Evolutionary conservation across 2,888 invertebrate genomes (phyloP).

Genomic region (Philaethria dido): DNA sequence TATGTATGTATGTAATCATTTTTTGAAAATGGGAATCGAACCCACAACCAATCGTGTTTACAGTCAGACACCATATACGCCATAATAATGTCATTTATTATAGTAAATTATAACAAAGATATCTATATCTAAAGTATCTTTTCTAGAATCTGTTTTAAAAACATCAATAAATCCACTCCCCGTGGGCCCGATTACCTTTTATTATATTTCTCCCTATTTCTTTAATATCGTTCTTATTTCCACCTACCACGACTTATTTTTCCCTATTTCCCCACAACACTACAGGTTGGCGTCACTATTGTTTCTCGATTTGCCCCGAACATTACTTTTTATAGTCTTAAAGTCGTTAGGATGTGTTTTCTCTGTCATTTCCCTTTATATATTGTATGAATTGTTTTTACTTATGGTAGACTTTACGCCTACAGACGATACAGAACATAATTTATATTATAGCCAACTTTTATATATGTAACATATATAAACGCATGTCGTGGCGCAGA

Average conservation of each 20-base stretch:
- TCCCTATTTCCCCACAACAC: slow-evolving; percentile 25
- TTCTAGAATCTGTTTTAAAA: slow-evolving; percentile 47
- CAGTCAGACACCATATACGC: no score
- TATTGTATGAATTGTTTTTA: slow-evolving; percentile 57
- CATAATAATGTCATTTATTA: slow-evolving; percentile 17
- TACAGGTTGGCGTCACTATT: slow-evolving; percentile 61
- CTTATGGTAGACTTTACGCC: slow-evolving; percentile 39
- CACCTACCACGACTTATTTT: slow-evolving; percentile 31
- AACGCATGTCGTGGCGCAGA: no score
- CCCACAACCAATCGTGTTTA: no score
- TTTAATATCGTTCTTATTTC: slow-evolving; percentile 18
- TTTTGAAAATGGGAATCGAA: no score
- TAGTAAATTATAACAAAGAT: slow-evolving; percentile 14
- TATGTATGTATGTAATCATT: no score
- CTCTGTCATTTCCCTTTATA: slow-evolving; percentile 54
- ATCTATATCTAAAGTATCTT: slow-evolving; percentile 24
- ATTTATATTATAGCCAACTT: slow-evolving; percentile 7
- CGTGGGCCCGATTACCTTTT: slow-evolving; percentile 52
- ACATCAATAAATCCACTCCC: slow-evolving; percentile 53
- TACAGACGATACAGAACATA: slow-evolving; percentile 12
- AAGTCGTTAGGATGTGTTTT: slow-evolving; percentile 63
- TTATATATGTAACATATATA: no score
- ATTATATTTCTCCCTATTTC: slow-evolving; percentile 15
- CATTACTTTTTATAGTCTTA: slow-evolving; percentile 70
- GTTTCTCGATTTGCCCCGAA: slow-evolving; percentile 68